These are phyloP conservation scores for Podilymbus podiceps DNA, from an alignment of 2,113 vertebrate species.

Conservation along the genomic window DNA sequence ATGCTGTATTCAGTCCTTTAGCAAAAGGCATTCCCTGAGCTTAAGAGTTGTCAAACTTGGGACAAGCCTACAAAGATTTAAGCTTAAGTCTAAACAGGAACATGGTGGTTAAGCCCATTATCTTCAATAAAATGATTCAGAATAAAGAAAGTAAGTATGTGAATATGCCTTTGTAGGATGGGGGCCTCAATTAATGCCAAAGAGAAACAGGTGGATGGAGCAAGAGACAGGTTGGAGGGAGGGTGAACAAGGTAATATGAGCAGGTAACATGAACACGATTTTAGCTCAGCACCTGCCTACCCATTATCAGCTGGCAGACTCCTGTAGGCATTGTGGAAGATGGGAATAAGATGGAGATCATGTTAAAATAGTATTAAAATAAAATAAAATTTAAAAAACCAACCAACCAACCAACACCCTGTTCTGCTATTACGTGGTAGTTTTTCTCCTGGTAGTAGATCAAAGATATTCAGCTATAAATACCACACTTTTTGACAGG, in stretches of 20 bases:
- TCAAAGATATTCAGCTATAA: neutral
- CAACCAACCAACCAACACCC: accelerated
- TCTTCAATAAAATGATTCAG: neutral
- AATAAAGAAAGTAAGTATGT: neutral
- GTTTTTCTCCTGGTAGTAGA: neutral
- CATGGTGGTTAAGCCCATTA: neutral
- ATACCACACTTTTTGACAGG: neutral
- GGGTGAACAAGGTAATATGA: constrained; percentile 44
- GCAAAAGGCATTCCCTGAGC: neutral
- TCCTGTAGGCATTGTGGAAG: neutral
- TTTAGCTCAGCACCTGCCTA: constrained; percentile 48
- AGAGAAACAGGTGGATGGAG: constrained; percentile 48
- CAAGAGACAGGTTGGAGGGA: constrained; percentile 29
- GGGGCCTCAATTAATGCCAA: constrained; percentile 2
- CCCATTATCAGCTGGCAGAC: constrained; percentile 14
- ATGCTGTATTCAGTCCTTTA: neutral
- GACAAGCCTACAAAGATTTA: neutral
- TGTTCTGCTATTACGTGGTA: neutral
- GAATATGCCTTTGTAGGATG: neutral
- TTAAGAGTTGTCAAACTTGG: neutral
- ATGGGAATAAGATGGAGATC: neutral
- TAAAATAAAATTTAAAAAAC: neutral
- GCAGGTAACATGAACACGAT: constrained; percentile 3
- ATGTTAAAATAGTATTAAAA: neutral
- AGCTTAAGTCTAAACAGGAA: neutral